Evolutionary conservation across 2,113 vertebrate species (phyloP).

Genomic region (Sula dactylatra): DNA sequence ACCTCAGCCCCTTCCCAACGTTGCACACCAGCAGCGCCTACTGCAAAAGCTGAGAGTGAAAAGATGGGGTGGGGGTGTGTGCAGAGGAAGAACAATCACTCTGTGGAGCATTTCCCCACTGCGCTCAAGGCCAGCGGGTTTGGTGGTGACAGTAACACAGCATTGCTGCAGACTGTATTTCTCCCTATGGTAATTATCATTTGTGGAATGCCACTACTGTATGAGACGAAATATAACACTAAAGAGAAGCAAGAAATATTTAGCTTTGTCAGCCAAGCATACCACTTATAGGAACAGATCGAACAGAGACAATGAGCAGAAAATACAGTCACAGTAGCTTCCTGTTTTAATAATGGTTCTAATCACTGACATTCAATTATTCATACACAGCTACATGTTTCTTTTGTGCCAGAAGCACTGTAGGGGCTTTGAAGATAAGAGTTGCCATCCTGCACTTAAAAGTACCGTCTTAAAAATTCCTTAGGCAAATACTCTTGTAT

Average conservation of each 20-base stretch:
- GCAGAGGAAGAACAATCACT: not conserved
- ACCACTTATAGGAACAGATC: not conserved
- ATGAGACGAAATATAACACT: not conserved
- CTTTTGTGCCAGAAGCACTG: not conserved
- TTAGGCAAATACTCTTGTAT: not conserved
- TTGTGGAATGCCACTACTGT: not conserved
- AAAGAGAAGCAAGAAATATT: not conserved
- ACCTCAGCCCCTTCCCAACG: not conserved
- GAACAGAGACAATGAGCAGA: not conserved
- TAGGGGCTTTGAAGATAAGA: not conserved
- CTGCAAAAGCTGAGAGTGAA: not conserved
- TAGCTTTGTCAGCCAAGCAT: not conserved
- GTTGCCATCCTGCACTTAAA: not conserved
- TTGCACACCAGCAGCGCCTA: not conserved
- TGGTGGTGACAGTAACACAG: not conserved
- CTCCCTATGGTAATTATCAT: not conserved
- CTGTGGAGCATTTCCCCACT: not conserved
- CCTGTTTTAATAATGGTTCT: not conserved
- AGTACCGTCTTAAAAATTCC: not conserved
- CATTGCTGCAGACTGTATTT: not conserved
- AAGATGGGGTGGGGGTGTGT: rapidly evolving
- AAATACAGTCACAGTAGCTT: not conserved
- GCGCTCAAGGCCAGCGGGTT: not conserved
- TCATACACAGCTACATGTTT: not conserved
- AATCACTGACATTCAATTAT: not conserved